phyloP scores from a whole-genome alignment of 2,797 vertebrate species.

The Ibycter americanus region DNA sequence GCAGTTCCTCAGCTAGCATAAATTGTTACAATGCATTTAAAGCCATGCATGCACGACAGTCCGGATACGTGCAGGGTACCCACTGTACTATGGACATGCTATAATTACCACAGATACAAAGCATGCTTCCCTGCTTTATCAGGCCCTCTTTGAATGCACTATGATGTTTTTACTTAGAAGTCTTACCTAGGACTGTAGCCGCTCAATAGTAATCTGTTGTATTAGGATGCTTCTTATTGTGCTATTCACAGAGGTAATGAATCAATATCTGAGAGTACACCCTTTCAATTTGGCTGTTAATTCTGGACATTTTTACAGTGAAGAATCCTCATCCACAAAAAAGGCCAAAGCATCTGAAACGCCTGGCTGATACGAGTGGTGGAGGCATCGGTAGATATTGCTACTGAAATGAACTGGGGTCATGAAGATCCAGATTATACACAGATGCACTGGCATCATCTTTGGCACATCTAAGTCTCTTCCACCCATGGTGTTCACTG shows the following conservation, averaged over 20 bases:
- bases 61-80: rapidly evolving
- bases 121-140: rapidly evolving
- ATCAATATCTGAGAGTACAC: background rate
- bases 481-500: background rate
- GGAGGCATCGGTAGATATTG: background rate
- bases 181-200: background rate
- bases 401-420: background rate
- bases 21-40: background rate
- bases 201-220: background rate
- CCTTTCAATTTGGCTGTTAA: background rate
- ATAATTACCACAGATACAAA: background rate
- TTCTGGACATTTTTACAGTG: background rate
- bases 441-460: background rate
- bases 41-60: background rate
- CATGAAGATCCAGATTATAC: background rate
- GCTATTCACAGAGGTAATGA: background rate
- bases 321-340: background rate
- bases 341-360: background rate
- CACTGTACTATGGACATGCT: too few relatives aligned
- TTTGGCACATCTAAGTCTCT: background rate
- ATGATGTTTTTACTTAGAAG: background rate
- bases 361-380: background rate
- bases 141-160: background rate
- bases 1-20: background rate
- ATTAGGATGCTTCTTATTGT: background rate